Base-by-base conservation (phyloP, 2,888 invertebrate species). In the Macaria liturata region DNA sequence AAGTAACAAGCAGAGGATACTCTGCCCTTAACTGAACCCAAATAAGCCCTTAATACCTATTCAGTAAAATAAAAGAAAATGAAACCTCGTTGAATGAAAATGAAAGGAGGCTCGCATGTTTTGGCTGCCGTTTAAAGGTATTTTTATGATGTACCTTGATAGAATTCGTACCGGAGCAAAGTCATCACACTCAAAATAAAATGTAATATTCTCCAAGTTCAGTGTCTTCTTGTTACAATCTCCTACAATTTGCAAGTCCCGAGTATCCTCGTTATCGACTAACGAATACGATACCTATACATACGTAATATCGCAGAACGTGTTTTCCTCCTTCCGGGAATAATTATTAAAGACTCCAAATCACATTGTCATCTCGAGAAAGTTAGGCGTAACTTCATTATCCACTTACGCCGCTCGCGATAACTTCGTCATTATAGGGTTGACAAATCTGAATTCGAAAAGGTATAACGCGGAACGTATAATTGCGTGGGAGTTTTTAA, bases 1-100 rank as follows among this genome's bases (percentile, higher is more conserved):
- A 60, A 57, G 65, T 77, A 80, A 78, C 78, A 80, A 71, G 76
- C 68, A 76, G 75, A 75, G 74, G 75, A 78, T 75, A 71, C 62
- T 71, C 69, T 64, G 65, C 68, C 66, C 68, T 65, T 72, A 20
- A 62, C 62, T 57, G 56, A 39, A 58, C 51, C 46, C 54, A 54
- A 51, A 61, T 53, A 57, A 62, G 58, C 64, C 54, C 34, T 52
- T 50, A 57, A 64, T 59, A 63, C 62, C 59, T 48, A 46, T 55
- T 56, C 55, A 49, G 52, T 56, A 58, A 61, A 65, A 62, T 62
- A 64, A 64, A 66, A 61, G 59, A 64, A 64, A 65, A 61, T 62
- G 61, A 59, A 59, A 62, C 61, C 61, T 61, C 57, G 61, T 64
- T 51, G 57, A 62, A 61, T 62, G 52, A 56, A 53, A 60, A 60